Percentiles rank a stretch among this genome's conserved stretches.
phyloP scores from a whole-genome alignment of 2,888 invertebrate genomes.

The Loripinus fragilis region DNA sequence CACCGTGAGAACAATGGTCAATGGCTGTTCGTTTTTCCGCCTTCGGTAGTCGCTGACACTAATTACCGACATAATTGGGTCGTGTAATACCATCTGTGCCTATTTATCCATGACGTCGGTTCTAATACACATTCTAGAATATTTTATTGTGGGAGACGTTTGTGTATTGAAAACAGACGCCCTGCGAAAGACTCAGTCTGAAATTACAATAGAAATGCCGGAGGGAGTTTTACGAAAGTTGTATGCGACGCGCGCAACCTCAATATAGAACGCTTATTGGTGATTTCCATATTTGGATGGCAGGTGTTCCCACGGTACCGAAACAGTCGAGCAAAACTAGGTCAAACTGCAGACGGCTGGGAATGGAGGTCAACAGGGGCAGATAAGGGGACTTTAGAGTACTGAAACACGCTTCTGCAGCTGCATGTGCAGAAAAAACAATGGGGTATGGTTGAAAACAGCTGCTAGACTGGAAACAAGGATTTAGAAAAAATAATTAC shows the following conservation, averaged over 20 bases:
- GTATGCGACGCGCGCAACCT: conserved; percentile 59
- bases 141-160: background rate
- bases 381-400: background rate
- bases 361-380: conserved; percentile 27
- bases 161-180: background rate
- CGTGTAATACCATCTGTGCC: background rate
- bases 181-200: background rate
- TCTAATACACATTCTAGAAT: background rate
- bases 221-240: background rate
- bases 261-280: conserved; percentile 74
- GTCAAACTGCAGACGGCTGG: conserved; percentile 55
- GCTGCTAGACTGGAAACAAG: too few species aligned
- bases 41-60: conserved; percentile 30
- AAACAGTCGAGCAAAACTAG: conserved; percentile 48
- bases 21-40: conserved; percentile 68
- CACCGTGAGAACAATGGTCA: conserved; percentile 82
- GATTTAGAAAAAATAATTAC: too few species aligned
- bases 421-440: too few species aligned
- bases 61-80: background rate
- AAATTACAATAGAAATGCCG: background rate
- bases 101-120: background rate
- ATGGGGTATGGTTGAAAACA: too few species aligned
- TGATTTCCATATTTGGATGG: conserved; percentile 78
- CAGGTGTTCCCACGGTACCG: conserved; percentile 80
- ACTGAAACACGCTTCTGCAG: background rate